These are phyloP conservation scores for Merops nubicus DNA, from an alignment of 2,113 vertebrate species.

Conservation along the genomic window DNA sequence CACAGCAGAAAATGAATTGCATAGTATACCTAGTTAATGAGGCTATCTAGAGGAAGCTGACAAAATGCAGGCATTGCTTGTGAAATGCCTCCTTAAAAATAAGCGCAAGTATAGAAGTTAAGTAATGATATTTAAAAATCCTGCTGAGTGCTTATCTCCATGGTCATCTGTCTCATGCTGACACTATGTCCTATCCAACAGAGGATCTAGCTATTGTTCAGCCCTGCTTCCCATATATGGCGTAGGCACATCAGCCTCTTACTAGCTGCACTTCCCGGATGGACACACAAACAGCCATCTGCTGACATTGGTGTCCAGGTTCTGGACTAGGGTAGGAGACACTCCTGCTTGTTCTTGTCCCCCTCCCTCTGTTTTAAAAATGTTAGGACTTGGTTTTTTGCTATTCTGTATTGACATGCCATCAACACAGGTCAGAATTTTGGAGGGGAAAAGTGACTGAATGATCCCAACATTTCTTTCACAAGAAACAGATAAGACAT, in stretches of 20 bases:
- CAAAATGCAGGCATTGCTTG: background rate
- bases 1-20: background rate
- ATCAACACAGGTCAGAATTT: background rate
- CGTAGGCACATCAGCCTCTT: background rate
- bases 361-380: background rate
- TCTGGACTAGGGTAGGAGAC: background rate
- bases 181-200: background rate
- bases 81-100: background rate
- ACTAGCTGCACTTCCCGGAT: background rate
- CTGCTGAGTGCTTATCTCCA: background rate
- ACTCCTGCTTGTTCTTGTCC: background rate
- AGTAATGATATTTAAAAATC: background rate
- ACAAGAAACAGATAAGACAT: background rate
- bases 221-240: background rate
- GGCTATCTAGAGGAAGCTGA: background rate
- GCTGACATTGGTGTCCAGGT: background rate
- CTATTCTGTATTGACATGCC: background rate
- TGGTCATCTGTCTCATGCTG: background rate
- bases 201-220: background rate
- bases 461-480: background rate
- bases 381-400: background rate
- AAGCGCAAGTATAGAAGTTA: background rate
- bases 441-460: background rate
- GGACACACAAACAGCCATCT: rapidly evolving
- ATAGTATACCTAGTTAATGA: background rate